A percentile compares a stretch with the other conserved stretches of the same genome.
phyloP scores from a whole-genome alignment of 1,140 invertebrate species.

The Apis florea region DNA sequence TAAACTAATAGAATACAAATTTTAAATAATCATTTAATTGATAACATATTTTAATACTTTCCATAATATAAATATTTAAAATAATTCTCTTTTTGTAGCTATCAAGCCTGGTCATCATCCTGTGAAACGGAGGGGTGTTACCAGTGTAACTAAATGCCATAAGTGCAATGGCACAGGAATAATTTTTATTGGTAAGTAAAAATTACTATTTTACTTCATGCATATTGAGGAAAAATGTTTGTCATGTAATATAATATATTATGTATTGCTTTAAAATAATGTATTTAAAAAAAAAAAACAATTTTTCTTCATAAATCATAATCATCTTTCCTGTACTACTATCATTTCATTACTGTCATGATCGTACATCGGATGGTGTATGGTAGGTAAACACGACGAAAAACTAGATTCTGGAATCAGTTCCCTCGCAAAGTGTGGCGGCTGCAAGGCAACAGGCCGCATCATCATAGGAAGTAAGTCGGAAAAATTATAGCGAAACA shows the following conservation, averaged over 20 bases:
- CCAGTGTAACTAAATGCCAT: slow-evolving; percentile 91
- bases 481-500: slow-evolving; percentile 72
- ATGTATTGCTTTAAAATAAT: not conserved
- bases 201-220: not conserved
- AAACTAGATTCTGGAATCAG: slow-evolving; percentile 78
- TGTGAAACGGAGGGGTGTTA: slow-evolving; percentile 89
- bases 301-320: slow-evolving; percentile 53
- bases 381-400: slow-evolving; percentile 78
- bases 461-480: slow-evolving; percentile 79
- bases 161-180: slow-evolving; percentile 93
- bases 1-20: not conserved
- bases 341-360: slow-evolving; percentile 77
- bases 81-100: slow-evolving; percentile 67
- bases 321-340: slow-evolving; percentile 68
- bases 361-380: slow-evolving; percentile 78
- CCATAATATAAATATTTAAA: slow-evolving; percentile 7
- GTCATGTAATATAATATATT: not conserved
- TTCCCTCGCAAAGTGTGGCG: slow-evolving; percentile 78
- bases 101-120: slow-evolving; percentile 87
- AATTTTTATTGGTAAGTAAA: slow-evolving; percentile 86
- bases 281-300: not conserved
- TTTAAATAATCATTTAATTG: not conserved
- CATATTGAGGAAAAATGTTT: slow-evolving; percentile 58
- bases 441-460: slow-evolving; percentile 77
- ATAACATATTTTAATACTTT: not conserved